Conservation (phyloP, 2,888 invertebrate genomes). For the Adineta ricciae region DNA sequence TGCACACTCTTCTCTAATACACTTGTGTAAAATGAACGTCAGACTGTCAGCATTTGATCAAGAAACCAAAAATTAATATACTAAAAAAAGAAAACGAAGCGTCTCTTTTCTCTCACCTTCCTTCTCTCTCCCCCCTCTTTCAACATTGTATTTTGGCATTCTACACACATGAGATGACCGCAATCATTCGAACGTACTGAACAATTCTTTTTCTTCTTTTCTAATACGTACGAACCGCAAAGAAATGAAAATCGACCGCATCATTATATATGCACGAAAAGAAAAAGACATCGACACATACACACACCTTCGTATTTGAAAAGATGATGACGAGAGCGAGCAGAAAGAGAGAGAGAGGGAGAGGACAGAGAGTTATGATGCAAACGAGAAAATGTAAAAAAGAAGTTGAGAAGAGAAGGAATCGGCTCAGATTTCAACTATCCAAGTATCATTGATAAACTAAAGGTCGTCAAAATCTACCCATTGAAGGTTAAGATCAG, state of each 20-base stretch:
- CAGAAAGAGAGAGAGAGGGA: neutral
- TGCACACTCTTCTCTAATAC: too few species aligned
- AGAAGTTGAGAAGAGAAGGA: neutral
- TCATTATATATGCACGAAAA: neutral
- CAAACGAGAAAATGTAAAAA: neutral
- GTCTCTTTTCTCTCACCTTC: neutral
- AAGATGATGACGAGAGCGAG: neutral
- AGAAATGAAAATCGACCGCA: neutral
- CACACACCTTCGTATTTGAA: neutral
- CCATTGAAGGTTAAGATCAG: neutral
- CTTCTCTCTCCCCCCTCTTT: neutral
- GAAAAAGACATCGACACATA: neutral
- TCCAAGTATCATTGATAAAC: conserved; percentile 2
- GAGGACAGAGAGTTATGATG: neutral
- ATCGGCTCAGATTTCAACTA: neutral
- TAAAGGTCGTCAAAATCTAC: neutral
- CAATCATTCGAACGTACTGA: neutral
- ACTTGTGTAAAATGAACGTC: neutral
- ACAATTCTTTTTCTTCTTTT: neutral
- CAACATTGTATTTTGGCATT: neutral
- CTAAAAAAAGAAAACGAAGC: neutral
- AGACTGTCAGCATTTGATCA: neutral
- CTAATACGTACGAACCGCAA: neutral
- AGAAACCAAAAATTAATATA: neutral
- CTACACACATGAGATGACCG: neutral